Percentiles rank a stretch among this genome's conserved stretches.
Conservation (phyloP, 1,140 invertebrate genomes). For the Zaprionus gabonicus region DNA sequence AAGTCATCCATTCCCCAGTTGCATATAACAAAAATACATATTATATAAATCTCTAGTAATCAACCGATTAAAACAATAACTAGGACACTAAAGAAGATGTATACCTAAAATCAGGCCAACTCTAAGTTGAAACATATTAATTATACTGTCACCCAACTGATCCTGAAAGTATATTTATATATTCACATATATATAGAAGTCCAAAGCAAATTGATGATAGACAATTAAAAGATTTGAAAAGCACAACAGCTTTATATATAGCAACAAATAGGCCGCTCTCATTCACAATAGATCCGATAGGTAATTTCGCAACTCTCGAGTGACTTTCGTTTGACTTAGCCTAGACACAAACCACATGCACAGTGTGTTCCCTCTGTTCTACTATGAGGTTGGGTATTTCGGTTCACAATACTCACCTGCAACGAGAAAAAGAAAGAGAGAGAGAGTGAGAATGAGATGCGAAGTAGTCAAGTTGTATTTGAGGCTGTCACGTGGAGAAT, state of each 20-base stretch:
- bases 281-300: background rate
- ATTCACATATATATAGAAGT: too few relatives aligned
- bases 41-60: too few relatives aligned
- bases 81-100: too few relatives aligned
- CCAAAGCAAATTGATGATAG: background rate
- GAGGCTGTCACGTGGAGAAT: conserved; percentile 1
- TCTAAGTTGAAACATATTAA: too few relatives aligned
- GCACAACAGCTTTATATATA: background rate
- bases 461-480: conserved; percentile 30
- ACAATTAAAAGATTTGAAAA: background rate
- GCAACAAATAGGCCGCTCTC: background rate
- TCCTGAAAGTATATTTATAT: too few relatives aligned
- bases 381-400: background rate
- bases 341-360: conserved; percentile 39
- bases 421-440: conserved; percentile 45
- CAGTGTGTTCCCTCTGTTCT: conserved; percentile 18
- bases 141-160: too few relatives aligned
- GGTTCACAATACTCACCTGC: conserved; percentile 60
- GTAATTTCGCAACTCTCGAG: background rate
- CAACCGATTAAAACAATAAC: too few relatives aligned
- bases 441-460: conserved; percentile 1
- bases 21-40: too few relatives aligned
- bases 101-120: too few relatives aligned
- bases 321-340: conserved; percentile 24
- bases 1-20: too few relatives aligned